These are phyloP conservation scores for Smittia aterrima DNA, from an alignment of 2,888 invertebrate species.

Conservation along the genomic window DNA sequence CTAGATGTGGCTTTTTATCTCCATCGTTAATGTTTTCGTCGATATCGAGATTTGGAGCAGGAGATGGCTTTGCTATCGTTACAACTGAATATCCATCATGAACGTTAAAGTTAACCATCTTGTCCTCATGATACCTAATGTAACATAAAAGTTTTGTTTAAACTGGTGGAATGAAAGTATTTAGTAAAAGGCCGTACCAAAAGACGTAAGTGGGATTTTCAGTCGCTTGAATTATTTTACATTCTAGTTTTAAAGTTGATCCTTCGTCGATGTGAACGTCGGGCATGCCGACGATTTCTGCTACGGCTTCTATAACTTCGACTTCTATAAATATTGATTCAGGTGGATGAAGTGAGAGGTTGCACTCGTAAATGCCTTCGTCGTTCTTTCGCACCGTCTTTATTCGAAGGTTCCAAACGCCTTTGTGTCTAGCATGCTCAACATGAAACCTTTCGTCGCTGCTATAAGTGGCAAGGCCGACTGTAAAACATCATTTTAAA, in stretches of 20 bases:
- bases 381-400: slow-evolving; percentile 44
- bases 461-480: slow-evolving; percentile 59
- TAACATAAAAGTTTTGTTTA: neutral
- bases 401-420: slow-evolving; percentile 53
- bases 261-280: slow-evolving; percentile 45
- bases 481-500: slow-evolving; percentile 48
- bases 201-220: slow-evolving; percentile 45
- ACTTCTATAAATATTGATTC: slow-evolving; percentile 58
- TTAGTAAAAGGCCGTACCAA: slow-evolving; percentile 43
- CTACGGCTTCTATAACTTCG: slow-evolving; percentile 47
- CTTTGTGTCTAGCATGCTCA: slow-evolving; percentile 55
- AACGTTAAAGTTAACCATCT: slow-evolving; percentile 82
- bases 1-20: neutral
- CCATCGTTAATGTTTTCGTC: neutral
- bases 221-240: slow-evolving; percentile 44
- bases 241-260: slow-evolving; percentile 44
- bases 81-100: slow-evolving; percentile 60
- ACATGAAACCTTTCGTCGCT: slow-evolving; percentile 59
- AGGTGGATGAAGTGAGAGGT: slow-evolving; percentile 60
- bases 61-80: slow-evolving; percentile 31
- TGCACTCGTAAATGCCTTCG: slow-evolving; percentile 53
- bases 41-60: slow-evolving; percentile 14
- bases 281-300: slow-evolving; percentile 45
- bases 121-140: slow-evolving; percentile 72
- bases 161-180: no score